Conservation (phyloP, 2,888 invertebrate species). For the Doris montereyensis region DNA sequence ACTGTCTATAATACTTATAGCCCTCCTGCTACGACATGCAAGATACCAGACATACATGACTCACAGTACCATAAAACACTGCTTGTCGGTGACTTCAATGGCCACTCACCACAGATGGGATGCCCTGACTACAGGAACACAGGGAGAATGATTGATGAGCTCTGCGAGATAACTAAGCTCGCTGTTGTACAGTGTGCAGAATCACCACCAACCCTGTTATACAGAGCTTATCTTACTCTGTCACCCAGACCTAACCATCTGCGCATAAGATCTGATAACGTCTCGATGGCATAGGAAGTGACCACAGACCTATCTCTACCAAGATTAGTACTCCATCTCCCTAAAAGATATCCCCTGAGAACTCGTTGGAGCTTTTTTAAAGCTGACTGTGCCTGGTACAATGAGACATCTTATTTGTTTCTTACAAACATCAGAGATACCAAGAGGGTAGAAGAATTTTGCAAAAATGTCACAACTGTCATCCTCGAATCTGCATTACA, state of each 20-base stretch:
- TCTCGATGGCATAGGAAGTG: too few species aligned
- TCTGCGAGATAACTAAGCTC: neutral
- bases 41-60: neutral
- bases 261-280: neutral
- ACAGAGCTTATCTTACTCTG: neutral
- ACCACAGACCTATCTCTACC: too few species aligned
- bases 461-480: too few species aligned
- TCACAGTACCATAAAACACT: too few species aligned
- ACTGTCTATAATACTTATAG: slow-evolving; percentile 15
- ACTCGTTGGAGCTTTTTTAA: slow-evolving; percentile 14
- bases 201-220: neutral
- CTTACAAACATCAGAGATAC: neutral
- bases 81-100: too few species aligned
- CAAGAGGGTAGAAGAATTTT: neutral
- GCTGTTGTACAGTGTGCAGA: neutral
- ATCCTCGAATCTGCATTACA: too few species aligned
- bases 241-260: neutral
- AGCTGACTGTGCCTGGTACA: neutral
- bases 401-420: neutral
- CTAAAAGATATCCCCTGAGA: neutral
- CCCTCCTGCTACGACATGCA: slow-evolving; percentile 5
- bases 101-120: too few species aligned
- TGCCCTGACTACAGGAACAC: neutral
- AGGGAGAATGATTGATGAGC: neutral
- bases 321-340: too few species aligned